Evolutionary conservation across 2,797 vertebrate species (phyloP).

Genomic region (Columba guinea): DNA sequence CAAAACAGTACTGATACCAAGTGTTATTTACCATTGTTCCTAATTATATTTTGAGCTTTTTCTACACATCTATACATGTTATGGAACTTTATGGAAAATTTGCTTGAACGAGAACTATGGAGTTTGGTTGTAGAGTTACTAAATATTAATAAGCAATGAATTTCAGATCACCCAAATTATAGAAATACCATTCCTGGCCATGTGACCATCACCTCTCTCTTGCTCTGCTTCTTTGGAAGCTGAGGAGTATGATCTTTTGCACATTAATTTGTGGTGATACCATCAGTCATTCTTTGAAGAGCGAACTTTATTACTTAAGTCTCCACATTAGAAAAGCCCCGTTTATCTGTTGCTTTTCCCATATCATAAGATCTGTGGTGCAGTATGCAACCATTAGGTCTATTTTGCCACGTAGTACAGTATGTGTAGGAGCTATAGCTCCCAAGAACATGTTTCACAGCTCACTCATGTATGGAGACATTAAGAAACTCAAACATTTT

Average conservation of each 20-base stretch:
- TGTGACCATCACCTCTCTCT: not conserved
- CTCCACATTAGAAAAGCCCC: not conserved
- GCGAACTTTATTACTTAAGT: not conserved
- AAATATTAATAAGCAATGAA: slow-evolving; percentile 47
- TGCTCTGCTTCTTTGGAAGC: not conserved
- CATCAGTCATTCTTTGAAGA: slow-evolving; percentile 22
- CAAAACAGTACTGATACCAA: not conserved
- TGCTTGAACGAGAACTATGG: not conserved
- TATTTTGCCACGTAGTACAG: slow-evolving; percentile 8
- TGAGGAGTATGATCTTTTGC: not conserved
- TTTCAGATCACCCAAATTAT: slow-evolving; percentile 32
- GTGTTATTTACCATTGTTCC: not conserved
- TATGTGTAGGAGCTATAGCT: not conserved
- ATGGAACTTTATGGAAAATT: not conserved
- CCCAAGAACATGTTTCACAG: slow-evolving; percentile 20
- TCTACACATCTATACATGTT: not conserved
- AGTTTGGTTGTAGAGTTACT: not conserved
- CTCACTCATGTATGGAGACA: slow-evolving; percentile 32
- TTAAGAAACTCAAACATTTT: slow-evolving; percentile 67
- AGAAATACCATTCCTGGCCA: not conserved
- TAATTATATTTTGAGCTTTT: not conserved
- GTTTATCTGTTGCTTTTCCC: slow-evolving; percentile 27
- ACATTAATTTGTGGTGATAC: slow-evolving; percentile 22
- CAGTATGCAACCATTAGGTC: not conserved
- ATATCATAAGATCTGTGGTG: not conserved